Conservation (phyloP, 2,888 invertebrate genomes). For the Machimus rusticus region DNA sequence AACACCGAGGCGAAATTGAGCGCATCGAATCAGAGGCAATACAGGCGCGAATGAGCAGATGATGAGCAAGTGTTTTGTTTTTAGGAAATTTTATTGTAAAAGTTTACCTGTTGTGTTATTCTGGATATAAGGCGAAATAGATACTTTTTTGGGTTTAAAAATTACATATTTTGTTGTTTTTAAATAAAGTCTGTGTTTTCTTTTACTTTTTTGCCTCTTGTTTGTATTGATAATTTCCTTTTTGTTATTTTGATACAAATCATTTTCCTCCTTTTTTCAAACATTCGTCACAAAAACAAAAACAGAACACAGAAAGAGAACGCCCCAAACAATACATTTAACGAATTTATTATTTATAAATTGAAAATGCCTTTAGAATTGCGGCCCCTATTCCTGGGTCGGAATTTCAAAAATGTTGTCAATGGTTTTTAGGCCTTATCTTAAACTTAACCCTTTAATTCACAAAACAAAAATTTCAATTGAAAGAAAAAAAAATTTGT, state of each 20-base stretch:
- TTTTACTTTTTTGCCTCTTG: background rate
- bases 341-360: background rate
- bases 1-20: background rate
- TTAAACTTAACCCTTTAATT: background rate
- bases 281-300: background rate
- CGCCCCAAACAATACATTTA: background rate
- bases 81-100: slow-evolving; percentile 40
- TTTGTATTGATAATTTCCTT: background rate
- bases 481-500: background rate
- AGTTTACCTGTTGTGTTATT: slow-evolving; percentile 37
- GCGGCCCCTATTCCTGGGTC: too few relatives aligned
- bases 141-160: slow-evolving; percentile 38
- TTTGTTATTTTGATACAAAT: background rate
- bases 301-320: background rate
- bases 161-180: slow-evolving; percentile 39
- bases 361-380: background rate
- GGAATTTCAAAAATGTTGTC: background rate
- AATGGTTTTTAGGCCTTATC: background rate
- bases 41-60: background rate
- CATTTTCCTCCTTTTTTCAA: background rate
- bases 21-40: background rate
- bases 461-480: background rate
- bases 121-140: slow-evolving; percentile 37
- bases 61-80: slow-evolving; percentile 33
- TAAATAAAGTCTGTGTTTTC: slow-evolving; percentile 35